Base-by-base conservation (phyloP, 2,797 vertebrate species). In the Gymnocypris eckloni region DNA sequence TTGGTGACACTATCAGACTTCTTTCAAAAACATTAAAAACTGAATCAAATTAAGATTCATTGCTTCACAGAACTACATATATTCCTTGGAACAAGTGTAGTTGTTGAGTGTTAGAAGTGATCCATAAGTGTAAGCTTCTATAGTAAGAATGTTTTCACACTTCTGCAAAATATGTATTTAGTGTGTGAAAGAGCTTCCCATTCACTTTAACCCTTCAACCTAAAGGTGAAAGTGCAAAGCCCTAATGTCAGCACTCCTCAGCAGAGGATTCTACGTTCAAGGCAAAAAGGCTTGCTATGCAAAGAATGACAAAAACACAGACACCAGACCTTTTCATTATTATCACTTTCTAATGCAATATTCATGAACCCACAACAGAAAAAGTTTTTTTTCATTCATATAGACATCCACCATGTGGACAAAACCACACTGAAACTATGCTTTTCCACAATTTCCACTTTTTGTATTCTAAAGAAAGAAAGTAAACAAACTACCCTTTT, bases 161-260 rank as follows among this genome's bases (percentile, higher is more conserved):
- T 20, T 25, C 4, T 87, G 72, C 78, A 54, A 69, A 85, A 33
- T n/a, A n/a, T 10, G 13, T 66, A 18, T 2, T 25, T 71, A 83
- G 78, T 86, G 43, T 90, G 91, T 86, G 90, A 92, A 91, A 77
- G n/a, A 71, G 75, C 28, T 69, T 85, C 82, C 22, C 25, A 52
- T 89, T 89, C 54, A 84, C 66, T 77, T 79, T 90, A 89, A 93
- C 91, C 91, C 91, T 87, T 83, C 76, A 79, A 81, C 78, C 70
- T 78, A 66, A 56, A 75, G 75, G 41, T 89, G 84, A 70, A 87
- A 67, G 67, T 86, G 41, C 81, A 28, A 0, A 67, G 89, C 85
- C 85, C 79, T 1, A 0, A 54, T 64, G 87, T 89, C 88, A 75
- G 79, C 82, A 87, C 54, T 18, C 28, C 7, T 71, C 82, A 37